A percentile compares a stretch with the other conserved stretches of the same genome.
Conservation (phyloP, 2,888 invertebrate genomes). For the Saturnia pavonia region DNA sequence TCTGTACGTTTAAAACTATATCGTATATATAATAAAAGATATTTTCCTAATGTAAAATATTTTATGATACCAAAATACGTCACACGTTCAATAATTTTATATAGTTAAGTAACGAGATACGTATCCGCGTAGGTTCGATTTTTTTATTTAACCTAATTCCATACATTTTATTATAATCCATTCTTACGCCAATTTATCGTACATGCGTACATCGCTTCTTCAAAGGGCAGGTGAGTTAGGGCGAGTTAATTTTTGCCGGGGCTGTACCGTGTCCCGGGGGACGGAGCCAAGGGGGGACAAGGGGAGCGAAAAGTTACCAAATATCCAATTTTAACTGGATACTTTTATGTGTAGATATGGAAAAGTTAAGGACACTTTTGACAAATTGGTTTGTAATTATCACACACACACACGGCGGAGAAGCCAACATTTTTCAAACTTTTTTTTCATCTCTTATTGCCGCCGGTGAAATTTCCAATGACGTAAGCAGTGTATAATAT, state of each 20-base stretch:
- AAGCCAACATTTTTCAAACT: background rate
- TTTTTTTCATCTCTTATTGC: too few relatives aligned
- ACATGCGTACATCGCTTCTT: slow-evolving; percentile 56
- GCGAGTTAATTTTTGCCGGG: slow-evolving; percentile 58
- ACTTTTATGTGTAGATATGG: slow-evolving; percentile 1
- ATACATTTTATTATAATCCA: too few relatives aligned
- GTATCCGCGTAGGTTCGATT: background rate
- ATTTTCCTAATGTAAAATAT: too few relatives aligned
- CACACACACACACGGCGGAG: background rate
- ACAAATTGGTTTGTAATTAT: background rate
- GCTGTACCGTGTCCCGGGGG: slow-evolving; percentile 46
- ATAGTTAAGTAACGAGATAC: too few relatives aligned
- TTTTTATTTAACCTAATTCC: background rate
- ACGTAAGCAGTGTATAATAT: too few relatives aligned
- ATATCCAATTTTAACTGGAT: slow-evolving; percentile 16
- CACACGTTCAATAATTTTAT: too few relatives aligned
- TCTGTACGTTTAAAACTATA: too few relatives aligned
- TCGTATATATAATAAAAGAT: too few relatives aligned
- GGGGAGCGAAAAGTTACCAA: slow-evolving; percentile 28
- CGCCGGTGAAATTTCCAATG: too few relatives aligned
- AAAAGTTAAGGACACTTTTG: background rate
- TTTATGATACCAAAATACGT: too few relatives aligned
- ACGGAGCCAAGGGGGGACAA: slow-evolving; percentile 33
- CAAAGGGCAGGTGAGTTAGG: slow-evolving; percentile 73
- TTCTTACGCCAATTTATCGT: slow-evolving; percentile 35